Evolutionary conservation across 1,140 invertebrate species (phyloP), one percentile per base, ranked within the genome.

Genomic region (Mercenaria mercenaria): DNA sequence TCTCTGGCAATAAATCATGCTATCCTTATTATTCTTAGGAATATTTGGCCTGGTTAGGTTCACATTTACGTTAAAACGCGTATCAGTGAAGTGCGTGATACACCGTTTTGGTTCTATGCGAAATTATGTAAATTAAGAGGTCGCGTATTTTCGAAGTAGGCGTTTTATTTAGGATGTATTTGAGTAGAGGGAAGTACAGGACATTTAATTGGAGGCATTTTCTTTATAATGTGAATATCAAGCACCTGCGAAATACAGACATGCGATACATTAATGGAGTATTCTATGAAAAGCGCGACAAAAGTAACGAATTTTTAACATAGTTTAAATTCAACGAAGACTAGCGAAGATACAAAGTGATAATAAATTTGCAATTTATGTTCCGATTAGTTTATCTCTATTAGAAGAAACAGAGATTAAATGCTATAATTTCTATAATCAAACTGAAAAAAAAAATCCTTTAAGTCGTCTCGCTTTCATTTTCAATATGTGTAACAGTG

Each of bases 81-180:
- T 8, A 6, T 11, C 4, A 47, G n/a, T 11, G 3, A 1, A 8
- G 34, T 41, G 37, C 10, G 15, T 18, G 29, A 29, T 87, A 56
- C 41, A 26, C 41, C 69, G 29, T 29, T 85, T 56, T 85, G 32
- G 64, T 43, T 3, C 47, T 56, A 50, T 37, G n/a, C 59, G 29
- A 47, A 43, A 67, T 18, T 88, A 88, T 88, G 86, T 50, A 88
- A 88, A 88, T 88, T 47, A 80, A 67, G 59, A 47, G 86, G 61
- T 64, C 52, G 37, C 74, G 41, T 34, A 52, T 69, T 69, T 50
- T 41, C 23, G 20, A n/a, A 72, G 56, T 32, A 37, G 86, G 86
- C 86, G 86, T 88, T 81, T 88, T 88, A 88, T 88, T 88, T 88
- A 41, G 64, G 29, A 85, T 37, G 29, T 32, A 72, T 84, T 85